phyloP scores from a whole-genome alignment of 2,888 invertebrate genomes.

The Notocelia uddmanniana region DNA sequence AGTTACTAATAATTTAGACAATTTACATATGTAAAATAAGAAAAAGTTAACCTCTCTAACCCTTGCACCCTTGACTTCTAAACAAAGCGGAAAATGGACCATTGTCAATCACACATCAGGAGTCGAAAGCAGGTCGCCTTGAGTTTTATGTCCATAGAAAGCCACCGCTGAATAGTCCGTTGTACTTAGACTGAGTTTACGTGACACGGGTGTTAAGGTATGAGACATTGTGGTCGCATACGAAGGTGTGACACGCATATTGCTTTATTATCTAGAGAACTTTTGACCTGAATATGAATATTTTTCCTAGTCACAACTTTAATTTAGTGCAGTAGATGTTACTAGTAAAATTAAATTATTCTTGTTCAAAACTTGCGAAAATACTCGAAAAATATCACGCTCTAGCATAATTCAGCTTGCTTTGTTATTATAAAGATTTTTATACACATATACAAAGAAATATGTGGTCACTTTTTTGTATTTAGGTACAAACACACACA shows the following conservation, averaged over 20 bases:
- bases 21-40: conserved; percentile 20
- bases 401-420: too few species aligned
- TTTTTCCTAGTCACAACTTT: background rate
- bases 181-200: conserved; percentile 52
- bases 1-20: background rate
- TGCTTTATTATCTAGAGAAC: conserved; percentile 4
- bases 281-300: conserved; percentile 1
- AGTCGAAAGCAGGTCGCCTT: conserved; percentile 33
- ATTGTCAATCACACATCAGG: conserved; percentile 12
- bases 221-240: conserved; percentile 54
- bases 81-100: conserved; percentile 9
- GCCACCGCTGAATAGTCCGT: conserved; percentile 43
- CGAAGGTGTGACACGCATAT: background rate
- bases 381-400: too few species aligned
- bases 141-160: conserved; percentile 44
- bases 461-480: too few species aligned
- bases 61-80: conserved; percentile 13
- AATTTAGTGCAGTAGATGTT: too few species aligned
- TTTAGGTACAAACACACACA: too few species aligned
- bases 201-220: conserved; percentile 58
- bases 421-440: too few species aligned
- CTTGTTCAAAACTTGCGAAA: too few species aligned
- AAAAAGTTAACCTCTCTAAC: conserved; percentile 14
- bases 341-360: too few species aligned
- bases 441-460: too few species aligned